Conservation (phyloP, 1,140 invertebrate genomes). For the Scaptomyza hsui region DNA sequence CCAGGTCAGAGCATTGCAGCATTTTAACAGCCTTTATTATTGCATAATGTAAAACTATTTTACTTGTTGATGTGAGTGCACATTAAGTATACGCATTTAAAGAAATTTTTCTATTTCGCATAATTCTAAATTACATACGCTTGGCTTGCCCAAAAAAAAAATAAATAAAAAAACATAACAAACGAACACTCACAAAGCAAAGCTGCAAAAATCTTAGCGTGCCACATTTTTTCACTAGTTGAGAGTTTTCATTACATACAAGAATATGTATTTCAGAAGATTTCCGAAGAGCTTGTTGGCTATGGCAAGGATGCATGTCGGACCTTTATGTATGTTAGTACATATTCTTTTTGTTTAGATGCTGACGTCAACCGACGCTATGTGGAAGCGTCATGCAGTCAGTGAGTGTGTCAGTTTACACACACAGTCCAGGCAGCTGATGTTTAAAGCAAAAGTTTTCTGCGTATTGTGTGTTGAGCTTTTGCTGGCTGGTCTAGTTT, state of each 20-base stretch:
- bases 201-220: constrained; percentile 17
- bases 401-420: constrained; percentile 14
- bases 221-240: constrained; percentile 21
- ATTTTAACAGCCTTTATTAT: no score
- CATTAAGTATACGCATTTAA: constrained; percentile 65
- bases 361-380: constrained; percentile 62
- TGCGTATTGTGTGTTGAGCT: constrained; percentile 25
- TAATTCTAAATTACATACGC: constrained; percentile 56
- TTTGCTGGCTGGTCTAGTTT: constrained; percentile 15
- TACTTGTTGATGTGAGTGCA: constrained; percentile 66
- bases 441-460: constrained; percentile 34
- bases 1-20: no score
- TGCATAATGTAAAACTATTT: constrained; percentile 11
- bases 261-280: constrained; percentile 42
- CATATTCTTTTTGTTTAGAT: constrained; percentile 14
- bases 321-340: constrained; percentile 21
- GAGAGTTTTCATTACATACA: constrained; percentile 47
- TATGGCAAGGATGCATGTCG: constrained; percentile 38
- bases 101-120: constrained; percentile 36
- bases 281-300: constrained; percentile 37
- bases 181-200: neutral
- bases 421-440: constrained; percentile 6
- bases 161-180: no score
- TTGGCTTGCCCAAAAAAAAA: constrained; percentile 13
- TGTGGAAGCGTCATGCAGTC: constrained; percentile 27